phyloP scores from a whole-genome alignment of 2,113 vertebrate species.

The Strix uralensis region DNA sequence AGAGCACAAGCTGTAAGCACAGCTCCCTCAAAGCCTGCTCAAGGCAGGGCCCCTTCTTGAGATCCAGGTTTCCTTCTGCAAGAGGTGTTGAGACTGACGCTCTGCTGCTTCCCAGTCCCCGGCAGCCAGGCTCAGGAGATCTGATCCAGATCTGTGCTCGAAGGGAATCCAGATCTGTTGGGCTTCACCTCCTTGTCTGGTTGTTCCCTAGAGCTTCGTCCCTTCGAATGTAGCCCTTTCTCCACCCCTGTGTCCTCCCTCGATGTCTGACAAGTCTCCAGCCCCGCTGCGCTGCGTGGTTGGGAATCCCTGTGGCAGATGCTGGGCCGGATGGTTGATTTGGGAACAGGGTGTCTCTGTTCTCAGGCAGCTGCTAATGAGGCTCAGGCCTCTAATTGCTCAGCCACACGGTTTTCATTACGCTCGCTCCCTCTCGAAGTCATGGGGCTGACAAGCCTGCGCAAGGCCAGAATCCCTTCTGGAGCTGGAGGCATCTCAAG shows the following conservation, averaged over 20 bases:
- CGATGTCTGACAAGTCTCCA: rapidly evolving
- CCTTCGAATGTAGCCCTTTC: rapidly evolving
- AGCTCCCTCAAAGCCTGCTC: neutral
- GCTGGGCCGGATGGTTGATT: neutral
- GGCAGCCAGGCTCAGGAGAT: rapidly evolving
- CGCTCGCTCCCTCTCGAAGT: neutral
- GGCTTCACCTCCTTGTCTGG: neutral
- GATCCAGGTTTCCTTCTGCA: neutral
- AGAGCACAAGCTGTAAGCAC: neutral
- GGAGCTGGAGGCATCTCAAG: neutral
- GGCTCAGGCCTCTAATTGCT: neutral
- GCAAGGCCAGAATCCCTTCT: neutral
- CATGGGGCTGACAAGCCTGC: neutral
- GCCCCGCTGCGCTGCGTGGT: too few relatives aligned
- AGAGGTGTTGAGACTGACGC: neutral
- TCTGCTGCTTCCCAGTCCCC: neutral
- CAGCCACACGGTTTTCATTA: neutral
- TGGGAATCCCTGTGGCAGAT: neutral
- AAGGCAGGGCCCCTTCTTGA: neutral
- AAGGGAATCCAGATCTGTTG: neutral
- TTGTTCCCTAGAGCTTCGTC: neutral
- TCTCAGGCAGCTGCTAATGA: neutral
- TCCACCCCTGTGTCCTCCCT: neutral
- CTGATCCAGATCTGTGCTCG: neutral
- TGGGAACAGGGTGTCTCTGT: neutral